Evolutionary conservation across 2,797 vertebrate species (phyloP).

Genomic region (Lepilemur septentrionalis): DNA sequence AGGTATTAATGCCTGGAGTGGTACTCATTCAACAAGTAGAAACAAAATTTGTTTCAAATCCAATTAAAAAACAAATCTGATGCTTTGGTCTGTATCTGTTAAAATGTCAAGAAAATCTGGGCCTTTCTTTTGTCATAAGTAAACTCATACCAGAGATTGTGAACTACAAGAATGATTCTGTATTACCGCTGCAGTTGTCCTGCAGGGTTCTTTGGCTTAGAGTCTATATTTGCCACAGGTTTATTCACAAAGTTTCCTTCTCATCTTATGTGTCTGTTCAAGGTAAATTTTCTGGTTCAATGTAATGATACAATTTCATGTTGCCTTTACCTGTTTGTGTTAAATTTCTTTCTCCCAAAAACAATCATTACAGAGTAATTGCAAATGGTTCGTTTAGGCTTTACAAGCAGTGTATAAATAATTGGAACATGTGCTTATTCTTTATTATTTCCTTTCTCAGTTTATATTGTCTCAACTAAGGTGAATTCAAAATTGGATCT

Average conservation of each 20-base stretch:
- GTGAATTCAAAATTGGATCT: not conserved
- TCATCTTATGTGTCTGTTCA: not conserved
- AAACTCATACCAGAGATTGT: not conserved
- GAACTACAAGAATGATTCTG: not conserved
- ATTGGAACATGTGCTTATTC: not conserved
- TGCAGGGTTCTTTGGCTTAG: not conserved
- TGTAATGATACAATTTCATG: not conserved
- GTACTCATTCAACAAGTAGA: not conserved
- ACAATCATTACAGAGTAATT: not conserved
- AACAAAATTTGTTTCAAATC: not conserved
- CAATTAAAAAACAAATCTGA: not conserved
- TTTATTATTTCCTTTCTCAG: constrained; percentile 48
- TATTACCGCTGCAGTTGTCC: not conserved
- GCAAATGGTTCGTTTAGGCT: not conserved
- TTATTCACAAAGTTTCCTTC: not conserved
- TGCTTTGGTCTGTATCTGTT: not conserved
- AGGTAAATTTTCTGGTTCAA: not conserved
- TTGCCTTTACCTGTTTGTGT: not conserved
- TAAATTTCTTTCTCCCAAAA: constrained; percentile 19
- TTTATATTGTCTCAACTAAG: not conserved
- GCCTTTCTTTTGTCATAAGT: not conserved
- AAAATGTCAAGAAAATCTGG: not conserved
- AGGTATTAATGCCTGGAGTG: not conserved
- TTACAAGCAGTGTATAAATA: not conserved
- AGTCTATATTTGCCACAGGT: not conserved